These are phyloP conservation scores for Clarias platycephalus DNA, from an alignment of 2,797 vertebrate genomes.

Conservation along the genomic window DNA sequence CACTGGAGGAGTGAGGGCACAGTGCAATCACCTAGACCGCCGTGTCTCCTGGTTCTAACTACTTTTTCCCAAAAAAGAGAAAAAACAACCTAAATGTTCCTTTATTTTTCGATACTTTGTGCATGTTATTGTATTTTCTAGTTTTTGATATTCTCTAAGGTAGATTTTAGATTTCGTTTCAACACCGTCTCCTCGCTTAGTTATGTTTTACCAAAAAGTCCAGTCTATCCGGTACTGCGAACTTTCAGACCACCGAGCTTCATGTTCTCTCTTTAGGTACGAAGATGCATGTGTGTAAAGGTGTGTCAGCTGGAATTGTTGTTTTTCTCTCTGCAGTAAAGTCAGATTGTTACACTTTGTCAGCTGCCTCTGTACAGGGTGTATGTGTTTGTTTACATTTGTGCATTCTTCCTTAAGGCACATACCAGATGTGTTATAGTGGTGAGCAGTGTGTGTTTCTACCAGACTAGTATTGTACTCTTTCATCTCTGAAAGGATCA, in stretches of 20 bases:
- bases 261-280: not conserved
- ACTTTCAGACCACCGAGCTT: not conserved
- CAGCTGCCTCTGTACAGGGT: not conserved
- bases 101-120: not conserved
- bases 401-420: not conserved
- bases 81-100: not conserved
- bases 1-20: no score
- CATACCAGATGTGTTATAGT: not conserved
- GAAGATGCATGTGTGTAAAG: not conserved
- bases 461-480: not conserved
- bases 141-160: not conserved
- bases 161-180: not conserved
- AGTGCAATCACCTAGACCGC: no score
- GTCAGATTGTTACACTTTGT: not conserved
- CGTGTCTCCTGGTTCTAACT: not conserved
- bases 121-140: not conserved
- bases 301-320: conserved; percentile 4
- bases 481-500: not conserved
- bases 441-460: not conserved
- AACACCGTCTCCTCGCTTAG: not conserved
- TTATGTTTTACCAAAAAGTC: not conserved
- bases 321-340: not conserved
- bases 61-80: not conserved
- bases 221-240: not conserved
- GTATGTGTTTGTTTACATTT: not conserved